Base-by-base conservation (phyloP, 2,113 vertebrate genomes). In the Corythaeola cristata region DNA sequence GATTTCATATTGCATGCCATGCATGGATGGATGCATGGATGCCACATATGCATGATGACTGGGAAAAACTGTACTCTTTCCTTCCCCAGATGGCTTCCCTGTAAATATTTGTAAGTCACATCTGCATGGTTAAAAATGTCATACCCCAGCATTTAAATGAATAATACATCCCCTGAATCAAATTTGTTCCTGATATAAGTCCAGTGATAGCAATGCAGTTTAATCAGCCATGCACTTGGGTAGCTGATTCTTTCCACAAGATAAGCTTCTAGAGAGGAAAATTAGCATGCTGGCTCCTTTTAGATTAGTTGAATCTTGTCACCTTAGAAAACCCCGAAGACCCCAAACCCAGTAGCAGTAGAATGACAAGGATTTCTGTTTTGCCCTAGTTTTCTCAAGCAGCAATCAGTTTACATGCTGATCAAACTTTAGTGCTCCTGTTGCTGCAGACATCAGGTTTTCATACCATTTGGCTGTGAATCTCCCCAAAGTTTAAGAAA, bases 101-200 rank as follows among this genome's bases (percentile, higher is more conserved):
- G 27, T 82, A 82, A 93, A 75, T 78, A 87, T 68, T 82, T 90
- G 82, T 53, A 91, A 78, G 44, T 55, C 69, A 63, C n/a, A 81
- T 78, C 60, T 86, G 35, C 80, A 62, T 55, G 30, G 41, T 84
- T 90, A 85, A 94, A 96, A 91, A 91, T 86, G 37, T 83, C 55
- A 52, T 81, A 88, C 37, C 18, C 59, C 32, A 78, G n/a, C 47
- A 72, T 59, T 84, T 86, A 73, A 63, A 85, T 7, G 6, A 88
- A 80, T 82, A 80, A 92, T 80, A n/a, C 32, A 67, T 67, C 47
- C 45, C 55, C 35, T 63, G 88, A 93, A 88, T 63, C 62, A 88
- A 71, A 77, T 94, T 79, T 90, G 28, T 47, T 96, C 82, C 85
- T 84, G 59, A 88, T 96, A 86, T 49, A 81, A 72, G 72, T 67